Conservation (phyloP, 2,888 invertebrate genomes). For the Rhaphigaster nebulosa region DNA sequence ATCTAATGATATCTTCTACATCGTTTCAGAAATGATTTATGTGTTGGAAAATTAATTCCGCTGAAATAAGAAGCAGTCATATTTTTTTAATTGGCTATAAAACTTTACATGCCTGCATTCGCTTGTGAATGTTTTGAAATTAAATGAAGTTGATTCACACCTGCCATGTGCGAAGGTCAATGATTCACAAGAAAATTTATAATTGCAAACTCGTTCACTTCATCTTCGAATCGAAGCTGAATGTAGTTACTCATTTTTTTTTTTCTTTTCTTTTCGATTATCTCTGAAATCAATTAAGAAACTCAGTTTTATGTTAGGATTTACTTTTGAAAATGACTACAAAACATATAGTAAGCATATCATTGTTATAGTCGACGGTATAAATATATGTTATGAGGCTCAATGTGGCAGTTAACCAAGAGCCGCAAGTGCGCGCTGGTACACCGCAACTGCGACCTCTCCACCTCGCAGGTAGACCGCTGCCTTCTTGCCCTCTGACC, state of each 20-base stretch:
- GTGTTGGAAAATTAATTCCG: neutral
- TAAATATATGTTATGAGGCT: neutral
- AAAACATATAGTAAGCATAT: neutral
- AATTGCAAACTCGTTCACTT: neutral
- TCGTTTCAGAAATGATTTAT: constrained; percentile 11
- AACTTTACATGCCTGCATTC: neutral
- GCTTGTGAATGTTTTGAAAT: neutral
- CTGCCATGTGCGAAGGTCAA: neutral
- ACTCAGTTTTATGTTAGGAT: neutral
- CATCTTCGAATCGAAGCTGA: neutral
- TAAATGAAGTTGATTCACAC: constrained; percentile 19
- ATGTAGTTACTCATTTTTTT: neutral
- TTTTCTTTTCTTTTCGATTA: neutral
- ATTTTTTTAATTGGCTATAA: constrained; percentile 35
- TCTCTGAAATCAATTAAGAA: neutral
- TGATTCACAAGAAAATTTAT: neutral
- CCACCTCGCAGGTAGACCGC: constrained; percentile 30
- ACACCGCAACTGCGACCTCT: constrained; percentile 27
- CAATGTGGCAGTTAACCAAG: neutral
- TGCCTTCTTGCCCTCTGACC: constrained; percentile 29
- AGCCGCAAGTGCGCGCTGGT: constrained; percentile 39
- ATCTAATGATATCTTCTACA: neutral
- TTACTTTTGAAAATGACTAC: neutral
- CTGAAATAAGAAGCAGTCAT: neutral
- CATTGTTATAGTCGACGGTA: neutral